Conservation (phyloP, 2,888 invertebrate genomes). For the Asteroscopus sphinx region DNA sequence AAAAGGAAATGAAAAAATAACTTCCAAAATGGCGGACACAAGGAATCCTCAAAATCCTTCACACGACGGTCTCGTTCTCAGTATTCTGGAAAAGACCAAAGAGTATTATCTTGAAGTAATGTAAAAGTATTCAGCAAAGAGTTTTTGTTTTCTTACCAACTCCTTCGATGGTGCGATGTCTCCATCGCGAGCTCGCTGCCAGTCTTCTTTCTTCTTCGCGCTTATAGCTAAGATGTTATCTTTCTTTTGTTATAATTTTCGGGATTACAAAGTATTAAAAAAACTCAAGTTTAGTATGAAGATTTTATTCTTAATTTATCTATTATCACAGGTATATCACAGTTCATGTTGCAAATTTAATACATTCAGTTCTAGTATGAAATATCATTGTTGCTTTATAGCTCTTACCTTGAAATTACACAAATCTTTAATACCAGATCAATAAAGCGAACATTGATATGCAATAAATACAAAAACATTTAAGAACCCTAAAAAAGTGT, state of each 20-base stretch:
- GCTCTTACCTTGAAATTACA: constrained; percentile 20
- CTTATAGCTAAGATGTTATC: constrained; percentile 56
- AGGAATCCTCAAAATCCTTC: constrained; percentile 49
- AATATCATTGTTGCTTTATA: constrained; percentile 10
- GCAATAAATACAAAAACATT: constrained; percentile 17
- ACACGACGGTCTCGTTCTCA: constrained; percentile 43
- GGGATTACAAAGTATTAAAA: constrained; percentile 56
- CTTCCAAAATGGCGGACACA: constrained; percentile 53
- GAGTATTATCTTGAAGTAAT: constrained; percentile 75
- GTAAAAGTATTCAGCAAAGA: constrained; percentile 45
- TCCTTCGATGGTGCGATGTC: constrained; percentile 60
- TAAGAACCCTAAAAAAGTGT: not conserved
- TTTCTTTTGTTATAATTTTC: constrained; percentile 30
- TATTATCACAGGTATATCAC: constrained; percentile 63
- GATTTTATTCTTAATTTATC: constrained; percentile 48
- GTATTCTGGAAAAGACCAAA: constrained; percentile 85
- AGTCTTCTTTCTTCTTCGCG: constrained; percentile 53
- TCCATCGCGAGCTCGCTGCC: constrained; percentile 19
- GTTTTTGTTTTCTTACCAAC: constrained; percentile 62
- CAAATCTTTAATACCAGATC: constrained; percentile 5
- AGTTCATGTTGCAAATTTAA: constrained; percentile 34
- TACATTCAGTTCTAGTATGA: constrained; percentile 12
- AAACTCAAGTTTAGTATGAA: constrained; percentile 51
- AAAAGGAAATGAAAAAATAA: constrained; percentile 22
- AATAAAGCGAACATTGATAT: constrained; percentile 1